phyloP scores from a whole-genome alignment of 2,888 invertebrate genomes.

The Nephrocerus scutellatus region DNA sequence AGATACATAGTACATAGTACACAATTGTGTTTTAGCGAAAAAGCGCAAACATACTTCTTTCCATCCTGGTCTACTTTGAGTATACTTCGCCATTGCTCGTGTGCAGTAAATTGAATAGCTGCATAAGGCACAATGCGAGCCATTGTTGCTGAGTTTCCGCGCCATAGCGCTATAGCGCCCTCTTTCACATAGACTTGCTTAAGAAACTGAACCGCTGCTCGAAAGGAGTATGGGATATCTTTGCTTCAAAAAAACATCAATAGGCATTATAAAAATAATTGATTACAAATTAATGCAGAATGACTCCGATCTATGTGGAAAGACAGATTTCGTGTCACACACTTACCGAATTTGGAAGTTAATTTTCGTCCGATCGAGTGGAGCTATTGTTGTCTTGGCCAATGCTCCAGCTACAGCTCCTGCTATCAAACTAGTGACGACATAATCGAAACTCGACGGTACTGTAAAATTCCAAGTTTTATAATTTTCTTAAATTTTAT shows the following conservation, averaged over 20 bases:
- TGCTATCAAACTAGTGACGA: conserved; percentile 76
- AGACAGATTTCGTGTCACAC: too few species aligned
- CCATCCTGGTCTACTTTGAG: conserved; percentile 63
- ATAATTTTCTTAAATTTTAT: background rate
- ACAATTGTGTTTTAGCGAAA: background rate
- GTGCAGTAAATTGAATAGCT: conserved; percentile 94
- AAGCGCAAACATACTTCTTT: conserved; percentile 44
- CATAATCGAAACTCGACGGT: conserved; percentile 53
- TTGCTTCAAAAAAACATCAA: conserved; percentile 43
- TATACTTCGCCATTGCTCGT: conserved; percentile 91
- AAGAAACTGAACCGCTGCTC: conserved; percentile 65
- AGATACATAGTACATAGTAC: background rate
- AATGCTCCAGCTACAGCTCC: conserved; percentile 92
- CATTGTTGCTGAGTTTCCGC: conserved; percentile 98
- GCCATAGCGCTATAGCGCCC: conserved; percentile 82
- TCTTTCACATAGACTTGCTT: conserved; percentile 61
- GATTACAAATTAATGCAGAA: too few species aligned
- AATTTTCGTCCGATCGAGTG: conserved; percentile 95
- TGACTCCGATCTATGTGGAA: too few species aligned
- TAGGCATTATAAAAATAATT: conserved; percentile 17
- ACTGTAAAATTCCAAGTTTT: conserved; percentile 20
- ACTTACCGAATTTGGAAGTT: conserved; percentile 86
- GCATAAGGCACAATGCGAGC: conserved; percentile 95
- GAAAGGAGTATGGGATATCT: conserved; percentile 63
- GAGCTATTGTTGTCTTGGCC: conserved; percentile 95